Evolutionary conservation across 2,888 invertebrate genomes (phyloP), one percentile per base, ranked within the genome.

Genomic region (Dermolepida albohirtum): DNA sequence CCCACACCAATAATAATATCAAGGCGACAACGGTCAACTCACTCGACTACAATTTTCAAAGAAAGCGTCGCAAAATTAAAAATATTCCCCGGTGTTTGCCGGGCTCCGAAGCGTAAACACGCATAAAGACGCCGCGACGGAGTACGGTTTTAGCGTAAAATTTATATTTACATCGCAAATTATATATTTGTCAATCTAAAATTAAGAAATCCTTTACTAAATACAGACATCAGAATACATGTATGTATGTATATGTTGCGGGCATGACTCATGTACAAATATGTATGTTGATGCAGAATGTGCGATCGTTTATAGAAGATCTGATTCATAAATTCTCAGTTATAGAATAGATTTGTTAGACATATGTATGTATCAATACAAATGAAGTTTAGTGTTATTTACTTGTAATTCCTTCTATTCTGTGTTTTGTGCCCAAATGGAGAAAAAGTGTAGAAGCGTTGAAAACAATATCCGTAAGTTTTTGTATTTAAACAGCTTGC

Each of bases 381-480:
- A 16, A 17, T 10, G 2, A 22, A 41, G 55, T 55, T 55, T 55
- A 5, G 55, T 55, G 55, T 41, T 41, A n/a, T 16, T 34, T n/a
- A 11, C 4, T 39, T 55, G n/a, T 41, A 17, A 41, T n/a, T 41
- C 1, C 14, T 52, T 39, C 12, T 14, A 7, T n/a, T 16, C 17
- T 41, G 41, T 43, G 14, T 55, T 55, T 41, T n/a, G 55, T 55
- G 55, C 6, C 10, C 6, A 5, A 1, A 55, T 43, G 55, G 55
- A 55, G 22, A 55, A 55, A 11, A 55, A 55, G n/a, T 11, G n/a
- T 2, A 43, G 22, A 55, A 11, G 41, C 16, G 55, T 12, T 22
- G 22, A 55, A 55, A 55, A 41, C 41, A 41, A 55, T 41, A 55
- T 55, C 41, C 41, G 55, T 55, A 55, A 55, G 55, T 55, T n/a